Base-by-base conservation (phyloP, 1,140 invertebrate genomes). In the Frieseomelitta varia region DNA sequence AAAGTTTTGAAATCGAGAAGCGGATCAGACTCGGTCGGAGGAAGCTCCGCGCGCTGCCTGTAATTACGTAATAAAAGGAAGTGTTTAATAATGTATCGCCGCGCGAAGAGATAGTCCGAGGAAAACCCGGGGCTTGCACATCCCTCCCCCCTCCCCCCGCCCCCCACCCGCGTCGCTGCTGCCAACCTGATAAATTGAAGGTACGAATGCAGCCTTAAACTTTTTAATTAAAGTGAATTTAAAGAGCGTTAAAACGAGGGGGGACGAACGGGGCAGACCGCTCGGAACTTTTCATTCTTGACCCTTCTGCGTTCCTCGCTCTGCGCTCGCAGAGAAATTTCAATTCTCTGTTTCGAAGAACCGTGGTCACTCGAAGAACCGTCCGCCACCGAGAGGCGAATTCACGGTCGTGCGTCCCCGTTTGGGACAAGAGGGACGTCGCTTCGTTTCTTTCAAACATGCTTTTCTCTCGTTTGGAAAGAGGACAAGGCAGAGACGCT, bases 211-310 rank as follows among this genome's bases (percentile, higher is more conserved):
- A 47, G 56, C 30, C 30, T 68, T 30, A 69, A 83, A 83, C 65
- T 77, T 83, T 77, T 83, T 83, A 77, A 83, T 83, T 77, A 83
- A 83, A 30, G 30, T n/a, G 27, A 56, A 79, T 27, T 71, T 79
- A 79, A 79, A 56, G 30, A 27, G 30, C 53, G 63, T 53, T 63
- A n/a, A 27, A n/a, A 65, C 34, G 19, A 6, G 10, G 58, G 15
- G 30, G 14, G 47, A 1, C 15, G 17, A 30, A 34, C 74, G 21
- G 15, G 39, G 39, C 39, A 47, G 39, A 47, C 39, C 39, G 39
- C 6, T 17, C 56, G 30, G 3, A 30, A 73, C 55, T 51, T 61
- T 56, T 14, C 4, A 19, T 27, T 39, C 65, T n/a, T 79, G 65
- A 17, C 12, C 4, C 53, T 24, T 11, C 15, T 47, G 47, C 47